Evolutionary conservation across 2,113 vertebrate species (phyloP).

Genomic region (Rhinolophus ferrumequinum): DNA sequence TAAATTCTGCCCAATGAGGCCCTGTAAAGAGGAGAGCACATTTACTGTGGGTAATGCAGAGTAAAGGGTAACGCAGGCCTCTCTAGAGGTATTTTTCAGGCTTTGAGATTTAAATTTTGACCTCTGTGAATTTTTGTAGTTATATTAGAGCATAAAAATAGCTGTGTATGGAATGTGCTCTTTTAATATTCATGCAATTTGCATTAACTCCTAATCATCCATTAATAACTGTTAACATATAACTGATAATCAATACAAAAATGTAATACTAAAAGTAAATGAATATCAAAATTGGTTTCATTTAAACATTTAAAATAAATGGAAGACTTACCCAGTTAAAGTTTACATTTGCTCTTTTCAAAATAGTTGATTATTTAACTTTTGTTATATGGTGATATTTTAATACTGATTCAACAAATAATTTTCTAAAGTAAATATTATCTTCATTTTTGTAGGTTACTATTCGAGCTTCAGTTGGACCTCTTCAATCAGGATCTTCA

Average conservation of each 20-base stretch:
- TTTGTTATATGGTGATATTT: conserved; percentile 51
- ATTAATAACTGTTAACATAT: conserved; percentile 69
- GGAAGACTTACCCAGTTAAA: conserved; percentile 44
- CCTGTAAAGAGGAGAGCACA: conserved; percentile 18
- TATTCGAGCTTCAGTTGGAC: conserved; percentile 93
- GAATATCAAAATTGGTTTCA: conserved; percentile 43
- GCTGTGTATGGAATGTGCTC: neutral
- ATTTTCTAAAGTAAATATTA: conserved; percentile 27
- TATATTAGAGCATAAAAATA: conserved; percentile 50
- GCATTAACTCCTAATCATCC: conserved; percentile 71
- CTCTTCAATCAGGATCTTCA: conserved; percentile 86
- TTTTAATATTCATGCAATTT: conserved; percentile 59
- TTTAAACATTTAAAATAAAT: conserved; percentile 62
- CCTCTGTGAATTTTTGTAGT: conserved; percentile 30
- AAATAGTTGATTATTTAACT: conserved; percentile 40
- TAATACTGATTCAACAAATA: conserved; percentile 35
- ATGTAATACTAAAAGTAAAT: conserved; percentile 49
- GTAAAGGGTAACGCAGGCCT: neutral
- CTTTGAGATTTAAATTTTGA: conserved; percentile 56
- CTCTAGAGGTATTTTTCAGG: conserved; percentile 56
- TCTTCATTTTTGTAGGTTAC: conserved; percentile 90
- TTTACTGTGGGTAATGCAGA: neutral
- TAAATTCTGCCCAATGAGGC: conserved; percentile 22
- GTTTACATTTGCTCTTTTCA: conserved; percentile 49
- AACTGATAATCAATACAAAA: conserved; percentile 53